A percentile compares a stretch with the other conserved stretches of the same genome.
phyloP scores from a whole-genome alignment of 2,888 invertebrate genomes.

The Rhopalosiphum nymphaeae region DNA sequence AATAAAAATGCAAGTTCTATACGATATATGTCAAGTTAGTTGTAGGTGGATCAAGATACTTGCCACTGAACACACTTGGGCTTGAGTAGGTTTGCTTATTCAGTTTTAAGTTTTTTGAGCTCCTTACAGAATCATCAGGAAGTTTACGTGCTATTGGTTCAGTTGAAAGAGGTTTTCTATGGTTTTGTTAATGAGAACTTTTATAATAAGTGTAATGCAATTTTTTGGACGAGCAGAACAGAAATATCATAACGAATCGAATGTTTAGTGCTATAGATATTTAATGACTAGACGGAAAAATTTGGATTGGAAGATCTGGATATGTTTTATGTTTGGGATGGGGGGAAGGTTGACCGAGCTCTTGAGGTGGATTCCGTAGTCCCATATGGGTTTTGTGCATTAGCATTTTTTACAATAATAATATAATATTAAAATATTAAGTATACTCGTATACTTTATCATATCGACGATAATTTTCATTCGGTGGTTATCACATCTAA shows the following conservation, averaged over 20 bases:
- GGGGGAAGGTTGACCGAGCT: neutral
- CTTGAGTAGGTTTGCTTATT: neutral
- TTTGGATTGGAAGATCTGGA: neutral
- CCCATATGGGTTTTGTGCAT: neutral
- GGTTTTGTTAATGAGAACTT: neutral
- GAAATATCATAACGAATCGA: neutral
- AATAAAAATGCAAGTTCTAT: neutral
- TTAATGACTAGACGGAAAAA: neutral
- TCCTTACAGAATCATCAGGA: no score
- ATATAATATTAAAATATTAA: neutral
- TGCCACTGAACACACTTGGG: neutral
- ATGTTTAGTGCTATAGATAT: neutral
- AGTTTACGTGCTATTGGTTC: neutral
- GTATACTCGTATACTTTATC: neutral
- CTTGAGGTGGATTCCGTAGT: fast-evolving
- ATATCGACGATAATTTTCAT: neutral
- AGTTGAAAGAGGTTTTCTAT: neutral
- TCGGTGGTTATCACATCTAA: neutral
- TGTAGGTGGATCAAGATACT: neutral
- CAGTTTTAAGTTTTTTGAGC: neutral
- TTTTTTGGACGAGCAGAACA: neutral
- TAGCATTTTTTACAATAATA: neutral
- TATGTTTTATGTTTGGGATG: neutral
- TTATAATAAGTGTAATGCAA: neutral
- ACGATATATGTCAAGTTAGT: neutral